Evolutionary conservation across 2,797 vertebrate species (phyloP), one percentile per base, ranked within the genome.

Genomic region (Hemitrygon akajei): DNA sequence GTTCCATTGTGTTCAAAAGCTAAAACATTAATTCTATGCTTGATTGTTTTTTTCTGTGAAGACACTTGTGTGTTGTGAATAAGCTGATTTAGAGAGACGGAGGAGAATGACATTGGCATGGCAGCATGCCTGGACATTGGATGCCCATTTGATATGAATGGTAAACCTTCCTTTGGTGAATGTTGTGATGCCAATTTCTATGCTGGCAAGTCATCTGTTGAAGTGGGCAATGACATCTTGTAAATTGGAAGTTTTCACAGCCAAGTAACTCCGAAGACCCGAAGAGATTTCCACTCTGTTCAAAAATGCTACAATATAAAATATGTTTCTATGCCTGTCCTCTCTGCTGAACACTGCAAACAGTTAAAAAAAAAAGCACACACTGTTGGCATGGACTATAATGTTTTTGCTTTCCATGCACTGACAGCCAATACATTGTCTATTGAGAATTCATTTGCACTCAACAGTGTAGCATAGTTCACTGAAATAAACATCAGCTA

Each of bases 311-410:
- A 37, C n/a, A 10, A 5, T 16, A 89, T 37, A 89, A 34, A 37
- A 63, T 37, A 69, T 89, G 63, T 60, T 69, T 89, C n/a, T 34
- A 37, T 34, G 14, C 7, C 14, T n/a, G 58, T 11, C n/a, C 69
- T 69, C 86, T 89, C 63, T 3, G 60, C 20, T 60, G 30, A 73
- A 16, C 3, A 6, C 11, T 73, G 69, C 69, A 92, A 73, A 92
- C 40, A 73, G 89, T 92, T 92, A 73, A 75, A 56, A 69, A 75
- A 91, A 71, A 71, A 93, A 93, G 47, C 91, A 93, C 40, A 93
- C 63, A 16, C 91, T 76, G 71, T 27, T 56, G 40, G 40, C 91
- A 58, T 7, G 56, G 37, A 47, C 16, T 75, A 27, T n/a, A 75
- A 93, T 75, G 71, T 71, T 10, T 30, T 76, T 93, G 71, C 71